Evolutionary conservation across 1,140 invertebrate species (phyloP), one percentile per base, ranked within the genome.

Genomic region (Aricia agestis): DNA sequence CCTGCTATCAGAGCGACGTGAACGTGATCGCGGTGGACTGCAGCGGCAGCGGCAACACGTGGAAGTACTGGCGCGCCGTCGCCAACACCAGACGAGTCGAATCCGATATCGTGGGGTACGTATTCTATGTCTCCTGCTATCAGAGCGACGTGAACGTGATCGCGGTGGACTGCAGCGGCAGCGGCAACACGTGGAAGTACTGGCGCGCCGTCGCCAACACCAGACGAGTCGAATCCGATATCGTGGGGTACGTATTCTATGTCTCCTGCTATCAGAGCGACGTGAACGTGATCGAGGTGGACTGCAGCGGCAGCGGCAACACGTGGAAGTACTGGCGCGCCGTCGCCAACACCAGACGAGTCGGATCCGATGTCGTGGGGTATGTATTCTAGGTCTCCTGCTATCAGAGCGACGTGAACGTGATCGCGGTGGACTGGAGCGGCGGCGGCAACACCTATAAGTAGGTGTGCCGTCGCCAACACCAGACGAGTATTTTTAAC

Each of bases 251-350:
- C 69, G 70, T 69, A 25, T 25, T 25, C 25, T 25, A 25, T 25
- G 25, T n/a, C n/a, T n/a, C n/a, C n/a, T n/a, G n/a, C n/a, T n/a
- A n/a, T n/a, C 68, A 94, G 93, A 87, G 72, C 0, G 92, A 94
- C 71, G 90, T 93, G 13, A 94, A 94, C 71, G 90, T 94, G 0
- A 90, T 94, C 7, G 85, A 90, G 0, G 93, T 93, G 11, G 94
- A 94, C 73, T 94, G 94, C 93, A 93, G 93, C 66, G 85, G 84
- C 11, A 93, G 93, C 0, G 91, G 93, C 10, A 93, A 93, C 45
- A 94, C 93, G 0, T 93, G 92, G 89, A 94, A 94, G 82, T 94
- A 94, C n/a, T n/a, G 93, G 80, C 89, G 92, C 73, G 93, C 93
- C 0, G 93, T 93, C 0, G 89, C 93, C 7, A 94, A 94, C 73